These are phyloP conservation scores for Murina feae DNA, from an alignment of 2,113 vertebrate species.

Conservation along the genomic window DNA sequence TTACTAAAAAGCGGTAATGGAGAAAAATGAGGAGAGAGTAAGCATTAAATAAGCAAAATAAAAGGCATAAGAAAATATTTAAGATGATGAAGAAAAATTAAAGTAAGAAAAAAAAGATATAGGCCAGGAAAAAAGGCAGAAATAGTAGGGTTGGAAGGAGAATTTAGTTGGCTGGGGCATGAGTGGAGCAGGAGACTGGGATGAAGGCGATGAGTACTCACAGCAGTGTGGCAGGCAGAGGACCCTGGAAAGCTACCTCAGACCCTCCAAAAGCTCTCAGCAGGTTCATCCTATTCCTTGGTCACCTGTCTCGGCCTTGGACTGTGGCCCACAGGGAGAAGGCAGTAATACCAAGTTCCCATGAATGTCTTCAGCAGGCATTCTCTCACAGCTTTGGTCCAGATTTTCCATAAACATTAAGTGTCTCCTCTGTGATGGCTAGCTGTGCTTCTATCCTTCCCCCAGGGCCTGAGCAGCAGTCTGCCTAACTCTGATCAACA, in stretches of 20 bases:
- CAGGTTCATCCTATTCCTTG: neutral
- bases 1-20: neutral
- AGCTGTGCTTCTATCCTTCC: neutral
- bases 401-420: too few species aligned
- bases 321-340: neutral
- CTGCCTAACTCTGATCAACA: neutral
- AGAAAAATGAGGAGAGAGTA: neutral
- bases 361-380: too few species aligned
- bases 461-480: conserved; percentile 1
- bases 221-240: neutral
- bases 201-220: neutral
- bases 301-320: neutral
- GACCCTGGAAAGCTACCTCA: fast-evolving
- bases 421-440: neutral
- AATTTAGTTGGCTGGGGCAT: neutral
- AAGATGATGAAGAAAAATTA: neutral
- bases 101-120: neutral
- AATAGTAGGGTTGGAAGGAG: neutral
- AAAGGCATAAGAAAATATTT: neutral
- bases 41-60: neutral
- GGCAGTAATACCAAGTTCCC: too few species aligned
- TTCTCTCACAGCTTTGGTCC: neutral
- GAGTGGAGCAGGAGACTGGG: fast-evolving
- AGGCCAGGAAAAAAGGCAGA: neutral
- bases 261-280: neutral